Evolutionary conservation across 2,888 invertebrate genomes (phyloP).

Genomic region (Drosophila prostipennis): DNA sequence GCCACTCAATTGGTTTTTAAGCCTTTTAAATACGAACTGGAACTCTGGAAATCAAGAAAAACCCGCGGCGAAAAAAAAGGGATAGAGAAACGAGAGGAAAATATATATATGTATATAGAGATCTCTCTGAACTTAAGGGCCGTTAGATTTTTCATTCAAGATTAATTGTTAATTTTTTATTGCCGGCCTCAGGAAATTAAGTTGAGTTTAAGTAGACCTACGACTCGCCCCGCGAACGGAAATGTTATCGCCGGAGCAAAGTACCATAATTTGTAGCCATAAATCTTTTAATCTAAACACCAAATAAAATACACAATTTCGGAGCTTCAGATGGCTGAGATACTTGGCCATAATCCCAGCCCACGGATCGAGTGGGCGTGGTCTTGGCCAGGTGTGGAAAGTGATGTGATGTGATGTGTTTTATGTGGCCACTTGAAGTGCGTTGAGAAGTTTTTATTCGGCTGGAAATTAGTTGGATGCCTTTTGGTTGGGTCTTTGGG

Average conservation of each 20-base stretch:
- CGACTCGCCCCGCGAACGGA: slow-evolving; percentile 60
- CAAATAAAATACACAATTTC: slow-evolving; percentile 71
- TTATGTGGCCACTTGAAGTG: slow-evolving; percentile 12
- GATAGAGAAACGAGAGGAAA: neutral
- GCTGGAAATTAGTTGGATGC: slow-evolving; percentile 7
- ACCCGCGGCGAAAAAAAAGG: neutral
- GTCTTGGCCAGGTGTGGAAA: slow-evolving; percentile 38
- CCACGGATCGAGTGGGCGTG: slow-evolving; percentile 4
- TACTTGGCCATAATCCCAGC: slow-evolving; percentile 19
- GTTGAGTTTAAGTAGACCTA: slow-evolving; percentile 65
- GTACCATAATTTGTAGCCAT: slow-evolving; percentile 80
- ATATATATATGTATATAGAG: slow-evolving; percentile 13
- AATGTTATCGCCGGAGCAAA: slow-evolving; percentile 76
- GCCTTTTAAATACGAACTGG: slow-evolving; percentile 36
- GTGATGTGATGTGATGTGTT: slow-evolving; percentile 11
- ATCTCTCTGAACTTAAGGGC: slow-evolving; percentile 41
- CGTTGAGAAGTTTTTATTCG: neutral
- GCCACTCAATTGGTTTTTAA: slow-evolving; percentile 69
- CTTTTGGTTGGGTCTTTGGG: neutral
- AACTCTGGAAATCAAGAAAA: neutral
- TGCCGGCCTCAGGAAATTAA: slow-evolving; percentile 57
- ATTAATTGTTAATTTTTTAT: slow-evolving; percentile 75
- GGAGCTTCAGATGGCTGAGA: slow-evolving; percentile 37
- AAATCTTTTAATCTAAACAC: slow-evolving; percentile 77
- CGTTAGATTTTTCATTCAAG: slow-evolving; percentile 73